Evolutionary conservation across 2,888 invertebrate genomes (phyloP).

Genomic region (Portevinia maculata): DNA sequence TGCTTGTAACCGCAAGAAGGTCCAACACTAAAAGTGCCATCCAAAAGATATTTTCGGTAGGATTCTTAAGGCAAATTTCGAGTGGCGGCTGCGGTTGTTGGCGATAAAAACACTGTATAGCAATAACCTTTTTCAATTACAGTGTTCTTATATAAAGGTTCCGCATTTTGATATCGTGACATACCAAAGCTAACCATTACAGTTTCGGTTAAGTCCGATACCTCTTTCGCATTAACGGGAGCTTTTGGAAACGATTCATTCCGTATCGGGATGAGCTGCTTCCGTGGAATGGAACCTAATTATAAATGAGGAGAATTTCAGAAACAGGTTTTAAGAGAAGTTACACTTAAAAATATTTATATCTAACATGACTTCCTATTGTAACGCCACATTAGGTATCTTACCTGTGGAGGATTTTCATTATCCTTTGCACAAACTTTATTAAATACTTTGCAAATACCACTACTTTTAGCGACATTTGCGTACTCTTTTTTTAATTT

Average conservation of each 20-base stretch:
- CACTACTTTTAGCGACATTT: too few species aligned
- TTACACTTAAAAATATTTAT: background rate
- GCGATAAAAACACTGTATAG: conserved; percentile 18
- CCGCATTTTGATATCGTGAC: conserved; percentile 13
- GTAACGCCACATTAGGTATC: background rate
- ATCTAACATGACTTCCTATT: background rate
- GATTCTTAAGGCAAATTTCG: conserved; percentile 1
- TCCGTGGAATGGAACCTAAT: conserved; percentile 13
- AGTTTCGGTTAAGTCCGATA: too few species aligned
- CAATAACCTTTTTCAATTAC: conserved; percentile 11
- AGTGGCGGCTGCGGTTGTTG: conserved; percentile 3
- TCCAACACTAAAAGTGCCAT: conserved; percentile 13
- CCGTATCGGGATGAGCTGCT: conserved; percentile 4
- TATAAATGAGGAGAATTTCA: background rate
- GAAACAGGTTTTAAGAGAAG: background rate
- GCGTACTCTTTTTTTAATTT: too few species aligned
- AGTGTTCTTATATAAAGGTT: conserved; percentile 11
- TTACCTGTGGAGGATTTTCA: too few species aligned
- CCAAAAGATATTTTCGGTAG: conserved; percentile 7
- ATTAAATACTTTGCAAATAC: too few species aligned
- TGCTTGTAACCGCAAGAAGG: conserved; percentile 10
- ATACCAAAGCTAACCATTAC: conserved; percentile 24
- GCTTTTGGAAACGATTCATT: conserved; percentile 20
- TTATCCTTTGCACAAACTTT: too few species aligned
- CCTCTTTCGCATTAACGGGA: too few species aligned